phyloP scores from a whole-genome alignment of 1,140 invertebrate species.

The Camponotus floridanus region DNA sequence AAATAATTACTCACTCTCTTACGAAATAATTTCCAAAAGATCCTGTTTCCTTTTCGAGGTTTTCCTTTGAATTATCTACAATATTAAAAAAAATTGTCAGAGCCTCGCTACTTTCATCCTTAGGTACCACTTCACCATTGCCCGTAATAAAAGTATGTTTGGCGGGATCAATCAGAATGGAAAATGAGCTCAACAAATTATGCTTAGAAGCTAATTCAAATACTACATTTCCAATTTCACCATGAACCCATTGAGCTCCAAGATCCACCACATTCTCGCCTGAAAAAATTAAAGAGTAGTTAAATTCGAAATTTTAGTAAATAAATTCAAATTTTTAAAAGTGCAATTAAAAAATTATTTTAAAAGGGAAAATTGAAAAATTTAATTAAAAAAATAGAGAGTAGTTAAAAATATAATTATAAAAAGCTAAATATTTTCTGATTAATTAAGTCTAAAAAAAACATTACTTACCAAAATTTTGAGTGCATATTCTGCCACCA shows the following conservation, averaged over 20 bases:
- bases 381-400: background rate
- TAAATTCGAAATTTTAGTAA: constrained; percentile 43
- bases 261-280: constrained; percentile 90
- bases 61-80: constrained; percentile 68
- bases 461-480: constrained; percentile 82
- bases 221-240: constrained; percentile 90
- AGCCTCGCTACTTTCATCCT: constrained; percentile 72
- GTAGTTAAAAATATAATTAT: too few species aligned
- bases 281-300: constrained; percentile 65
- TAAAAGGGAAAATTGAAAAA: too few species aligned
- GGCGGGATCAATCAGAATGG: constrained; percentile 70
- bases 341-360: background rate
- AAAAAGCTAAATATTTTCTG: background rate
- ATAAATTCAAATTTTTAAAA: background rate
- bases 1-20: constrained; percentile 78
- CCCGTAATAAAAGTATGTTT: constrained; percentile 80
- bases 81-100: constrained; percentile 76
- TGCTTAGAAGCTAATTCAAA: constrained; percentile 88
- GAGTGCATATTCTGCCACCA: constrained; percentile 87
- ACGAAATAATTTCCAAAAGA: constrained; percentile 85
- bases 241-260: constrained; percentile 95
- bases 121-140: constrained; percentile 80
- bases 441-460: background rate
- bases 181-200: constrained; percentile 84
- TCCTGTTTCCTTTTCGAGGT: constrained; percentile 75